These are phyloP conservation scores for Chrysina gloriosa DNA, from an alignment of 2,888 invertebrate species.

Conservation along the genomic window DNA sequence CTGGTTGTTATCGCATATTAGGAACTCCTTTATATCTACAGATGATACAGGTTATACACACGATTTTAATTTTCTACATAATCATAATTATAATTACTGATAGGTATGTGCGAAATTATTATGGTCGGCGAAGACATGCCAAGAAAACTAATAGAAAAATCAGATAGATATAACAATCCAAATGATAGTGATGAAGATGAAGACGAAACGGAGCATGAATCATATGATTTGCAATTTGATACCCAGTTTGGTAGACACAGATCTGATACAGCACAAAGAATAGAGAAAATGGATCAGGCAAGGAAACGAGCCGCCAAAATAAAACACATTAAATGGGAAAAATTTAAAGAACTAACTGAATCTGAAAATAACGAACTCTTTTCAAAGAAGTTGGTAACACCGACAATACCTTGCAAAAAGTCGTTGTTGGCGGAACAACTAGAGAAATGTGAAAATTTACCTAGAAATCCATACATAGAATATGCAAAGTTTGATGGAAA, in stretches of 20 bases:
- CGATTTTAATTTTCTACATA: slow-evolving; percentile 13
- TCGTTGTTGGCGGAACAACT: slow-evolving; percentile 83
- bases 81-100: background rate
- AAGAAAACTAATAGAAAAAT: slow-evolving; percentile 68
- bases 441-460: slow-evolving; percentile 79
- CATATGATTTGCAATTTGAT: slow-evolving; percentile 83
- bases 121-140: slow-evolving; percentile 88
- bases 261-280: slow-evolving; percentile 88
- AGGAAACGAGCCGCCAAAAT: slow-evolving; percentile 82
- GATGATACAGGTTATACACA: slow-evolving; percentile 79
- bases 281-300: slow-evolving; percentile 91
- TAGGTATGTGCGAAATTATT: slow-evolving; percentile 90
- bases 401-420: slow-evolving; percentile 50
- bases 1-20: slow-evolving; percentile 92
- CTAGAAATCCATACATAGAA: slow-evolving; percentile 88
- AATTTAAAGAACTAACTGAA: slow-evolving; percentile 67
- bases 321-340: slow-evolving; percentile 80
- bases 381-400: slow-evolving; percentile 65
- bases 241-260: slow-evolving; percentile 72
- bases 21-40: slow-evolving; percentile 94
- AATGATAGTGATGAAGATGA: slow-evolving; percentile 84
- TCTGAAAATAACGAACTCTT: slow-evolving; percentile 73
- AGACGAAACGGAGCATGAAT: slow-evolving; percentile 76
- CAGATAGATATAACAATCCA: slow-evolving; percentile 79
- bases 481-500: slow-evolving; percentile 94